phyloP scores from a whole-genome alignment of 1,140 invertebrate species.

The Hypothenemus hampei region DNA sequence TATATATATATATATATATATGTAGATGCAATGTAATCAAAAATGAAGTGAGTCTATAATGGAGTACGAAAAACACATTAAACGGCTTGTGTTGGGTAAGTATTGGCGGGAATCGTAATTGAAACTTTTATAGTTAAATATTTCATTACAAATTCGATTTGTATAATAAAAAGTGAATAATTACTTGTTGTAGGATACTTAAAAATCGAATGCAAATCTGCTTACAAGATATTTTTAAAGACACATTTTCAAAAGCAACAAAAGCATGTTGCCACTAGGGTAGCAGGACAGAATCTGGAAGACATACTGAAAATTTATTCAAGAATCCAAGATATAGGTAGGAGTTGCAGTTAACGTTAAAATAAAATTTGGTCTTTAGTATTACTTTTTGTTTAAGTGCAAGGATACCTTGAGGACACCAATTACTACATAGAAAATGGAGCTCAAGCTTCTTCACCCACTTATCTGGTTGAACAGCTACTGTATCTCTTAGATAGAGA shows the following conservation, averaged over 20 bases:
- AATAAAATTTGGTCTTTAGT: neutral
- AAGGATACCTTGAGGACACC: slow-evolving; percentile 27
- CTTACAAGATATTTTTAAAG: slow-evolving; percentile 28
- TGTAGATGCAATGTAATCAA: too few species aligned
- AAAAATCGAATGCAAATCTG: slow-evolving; percentile 23
- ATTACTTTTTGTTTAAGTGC: slow-evolving; percentile 19
- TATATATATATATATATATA: too few species aligned
- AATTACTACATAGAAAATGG: slow-evolving; percentile 23
- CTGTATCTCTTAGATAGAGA: slow-evolving; percentile 25
- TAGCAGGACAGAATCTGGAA: slow-evolving; percentile 25
- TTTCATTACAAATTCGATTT: neutral
- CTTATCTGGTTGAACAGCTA: slow-evolving; percentile 19
- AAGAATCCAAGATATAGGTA: slow-evolving; percentile 28
- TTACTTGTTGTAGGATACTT: slow-evolving; percentile 24
- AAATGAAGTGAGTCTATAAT: too few species aligned
- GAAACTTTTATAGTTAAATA: neutral
- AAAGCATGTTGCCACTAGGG: slow-evolving; percentile 27
- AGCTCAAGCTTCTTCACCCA: slow-evolving; percentile 14
- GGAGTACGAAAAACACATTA: slow-evolving; percentile 26
- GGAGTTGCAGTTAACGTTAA: neutral
- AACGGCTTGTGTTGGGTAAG: slow-evolving; percentile 25
- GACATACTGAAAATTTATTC: slow-evolving; percentile 28
- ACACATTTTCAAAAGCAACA: slow-evolving; percentile 3
- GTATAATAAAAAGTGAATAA: neutral
- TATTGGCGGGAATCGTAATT: neutral